A percentile compares a stretch with the other conserved stretches of the same genome.
These are phyloP conservation scores for Sebastolobus altivelis DNA, from an alignment of 2,797 vertebrate genomes.

Conservation along the genomic window DNA sequence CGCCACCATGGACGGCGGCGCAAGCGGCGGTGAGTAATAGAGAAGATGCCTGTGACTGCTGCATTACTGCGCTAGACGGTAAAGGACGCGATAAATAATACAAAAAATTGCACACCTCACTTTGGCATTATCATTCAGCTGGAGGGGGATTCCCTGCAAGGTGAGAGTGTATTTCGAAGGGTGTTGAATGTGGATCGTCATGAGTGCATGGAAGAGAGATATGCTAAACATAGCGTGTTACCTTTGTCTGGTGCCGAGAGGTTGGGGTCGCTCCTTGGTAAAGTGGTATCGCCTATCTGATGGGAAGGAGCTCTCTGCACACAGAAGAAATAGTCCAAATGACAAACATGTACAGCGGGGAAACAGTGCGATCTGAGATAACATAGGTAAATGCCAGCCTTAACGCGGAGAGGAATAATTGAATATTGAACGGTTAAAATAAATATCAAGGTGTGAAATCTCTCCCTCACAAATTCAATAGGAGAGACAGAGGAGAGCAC, in stretches of 20 bases:
- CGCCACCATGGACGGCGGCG: background rate
- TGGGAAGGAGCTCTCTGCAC: constrained; percentile 91
- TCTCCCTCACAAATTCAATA: background rate
- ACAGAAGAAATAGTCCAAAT: constrained; percentile 24
- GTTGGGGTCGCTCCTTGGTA: constrained; percentile 95
- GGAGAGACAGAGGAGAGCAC: background rate
- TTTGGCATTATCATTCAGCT: background rate
- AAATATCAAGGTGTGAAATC: constrained; percentile 28
- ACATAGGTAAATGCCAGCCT: background rate
- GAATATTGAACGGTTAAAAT: constrained; percentile 3
- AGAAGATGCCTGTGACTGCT: background rate
- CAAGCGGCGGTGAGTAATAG: constrained; percentile 2
- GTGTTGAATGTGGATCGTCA: background rate
- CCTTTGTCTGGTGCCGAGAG: constrained; percentile 95
- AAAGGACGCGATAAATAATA: background rate
- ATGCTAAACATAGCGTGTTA: constrained; percentile 67
- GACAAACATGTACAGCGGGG: background rate
- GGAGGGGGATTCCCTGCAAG: background rate
- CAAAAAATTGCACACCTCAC: background rate
- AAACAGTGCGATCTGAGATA: background rate
- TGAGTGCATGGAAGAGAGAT: background rate
- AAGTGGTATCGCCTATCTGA: constrained; percentile 91
- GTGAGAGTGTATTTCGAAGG: background rate
- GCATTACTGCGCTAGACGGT: background rate
- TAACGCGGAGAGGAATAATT: background rate